Evolutionary conservation across 2,113 vertebrate species (phyloP), one percentile per base, ranked within the genome.

Genomic region (Pterocles burchelli): DNA sequence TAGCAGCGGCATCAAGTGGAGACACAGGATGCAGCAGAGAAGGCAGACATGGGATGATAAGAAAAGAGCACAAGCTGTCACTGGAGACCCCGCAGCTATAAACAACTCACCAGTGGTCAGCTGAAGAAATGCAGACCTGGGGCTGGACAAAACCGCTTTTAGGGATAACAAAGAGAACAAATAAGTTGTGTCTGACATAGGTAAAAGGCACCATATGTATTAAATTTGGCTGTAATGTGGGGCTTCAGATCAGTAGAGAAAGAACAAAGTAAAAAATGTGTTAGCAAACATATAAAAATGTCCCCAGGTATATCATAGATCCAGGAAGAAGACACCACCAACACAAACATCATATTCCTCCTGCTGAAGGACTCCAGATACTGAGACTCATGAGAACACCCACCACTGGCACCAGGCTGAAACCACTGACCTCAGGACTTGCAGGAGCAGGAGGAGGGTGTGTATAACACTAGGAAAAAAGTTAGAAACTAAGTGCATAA

Each of bases 371-470:
- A 65, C 13, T 49, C 13, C 43, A 57, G 24, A 26, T 41, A 28
- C 12, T 68, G 68, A 24, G 7, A 29, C 2, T 52, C 33, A 72
- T 15, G 17, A 4, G 34, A 49, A 54, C 10, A 46, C 4, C 12
- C 33, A 61, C n/a, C 51, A 16, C 24, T 79, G 22, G 41, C 41
- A 21, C 11, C 11, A 89, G 76, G 20, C 55, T 70, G 41, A 73
- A 94, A 48, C 4, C 81, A 41, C 26, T 7, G 5, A 73, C 31
- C 11, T 7, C 28, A 31, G 10, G 25, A 87, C 51, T 36, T 62
- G 26, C 38, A 43, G 1, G 1, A 52, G 17, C 9, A 16, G n/a
- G 19, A 22, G 17, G 3, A 58, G 10, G 2, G 4, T 57, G 6
- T 38, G 3, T 31, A 28, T 34, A 58, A 33, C 3, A 13, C 13